phyloP scores from a whole-genome alignment of 2,113 vertebrate genomes.

The Rhineura floridana region DNA sequence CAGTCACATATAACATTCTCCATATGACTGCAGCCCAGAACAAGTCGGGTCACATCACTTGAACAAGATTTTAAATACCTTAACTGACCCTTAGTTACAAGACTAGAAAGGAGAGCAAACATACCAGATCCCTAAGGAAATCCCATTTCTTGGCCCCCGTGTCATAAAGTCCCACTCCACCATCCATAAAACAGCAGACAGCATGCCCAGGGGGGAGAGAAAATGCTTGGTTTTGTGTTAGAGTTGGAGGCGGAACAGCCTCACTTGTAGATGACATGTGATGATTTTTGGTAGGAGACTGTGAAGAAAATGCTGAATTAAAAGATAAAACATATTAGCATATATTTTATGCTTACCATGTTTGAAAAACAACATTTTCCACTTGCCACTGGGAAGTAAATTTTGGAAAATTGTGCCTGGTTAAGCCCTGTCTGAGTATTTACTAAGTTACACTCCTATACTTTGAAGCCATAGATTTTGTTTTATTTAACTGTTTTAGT shows the following conservation, averaged over 20 bases:
- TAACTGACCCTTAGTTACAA: constrained; percentile 12
- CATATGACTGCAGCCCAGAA: not conserved
- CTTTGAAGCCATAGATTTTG: no score
- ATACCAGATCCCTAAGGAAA: constrained; percentile 96
- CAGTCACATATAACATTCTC: not conserved
- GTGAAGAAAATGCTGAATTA: constrained; percentile 75
- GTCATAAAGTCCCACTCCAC: constrained; percentile 95
- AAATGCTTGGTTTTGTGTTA: constrained; percentile 90
- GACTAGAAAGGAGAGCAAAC: constrained; percentile 37
- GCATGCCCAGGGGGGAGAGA: constrained; percentile 93
- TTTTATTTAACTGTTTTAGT: no score
- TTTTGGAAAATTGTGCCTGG: no score
- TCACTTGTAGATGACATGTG: constrained; percentile 96
- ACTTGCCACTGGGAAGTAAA: not conserved
- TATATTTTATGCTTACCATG: not conserved
- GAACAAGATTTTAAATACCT: not conserved
- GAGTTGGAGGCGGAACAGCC: constrained; percentile 88
- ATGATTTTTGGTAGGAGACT: constrained; percentile 84
- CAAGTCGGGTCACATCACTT: not conserved
- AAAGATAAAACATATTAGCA: constrained; percentile 27
- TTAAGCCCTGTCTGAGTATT: no score
- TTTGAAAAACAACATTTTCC: not conserved
- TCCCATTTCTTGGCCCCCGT: constrained; percentile 97
- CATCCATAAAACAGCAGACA: constrained; percentile 97
- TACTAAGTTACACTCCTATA: no score